These are phyloP conservation scores for Meghimatium bilineatum DNA, from an alignment of 2,888 invertebrate genomes.

Conservation along the genomic window DNA sequence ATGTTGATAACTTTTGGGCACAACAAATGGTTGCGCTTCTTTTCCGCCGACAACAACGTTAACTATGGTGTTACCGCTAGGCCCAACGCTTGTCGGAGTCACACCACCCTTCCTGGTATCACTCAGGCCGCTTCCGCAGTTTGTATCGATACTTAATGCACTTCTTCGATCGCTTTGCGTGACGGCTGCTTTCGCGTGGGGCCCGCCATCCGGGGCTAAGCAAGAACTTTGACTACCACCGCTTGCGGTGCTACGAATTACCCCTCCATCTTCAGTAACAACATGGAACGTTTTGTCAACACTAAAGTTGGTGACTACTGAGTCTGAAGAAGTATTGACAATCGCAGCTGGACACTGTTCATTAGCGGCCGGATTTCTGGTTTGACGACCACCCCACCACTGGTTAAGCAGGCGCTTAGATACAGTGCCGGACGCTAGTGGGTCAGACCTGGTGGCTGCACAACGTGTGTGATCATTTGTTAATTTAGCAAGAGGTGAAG, in stretches of 20 bases:
- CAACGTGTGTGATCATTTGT: conserved; percentile 28
- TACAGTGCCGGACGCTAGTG: background rate
- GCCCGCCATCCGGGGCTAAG: background rate
- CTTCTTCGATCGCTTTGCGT: conserved; percentile 28
- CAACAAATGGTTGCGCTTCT: conserved; percentile 38
- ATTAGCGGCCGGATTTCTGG: background rate
- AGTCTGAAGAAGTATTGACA: background rate
- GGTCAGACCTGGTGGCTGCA: conserved; percentile 42
- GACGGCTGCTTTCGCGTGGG: background rate
- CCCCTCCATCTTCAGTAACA: conserved; percentile 5
- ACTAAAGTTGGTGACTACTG: background rate
- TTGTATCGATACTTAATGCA: conserved; percentile 27
- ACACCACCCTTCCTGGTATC: background rate
- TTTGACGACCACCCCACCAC: conserved; percentile 23
- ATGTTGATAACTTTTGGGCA: conserved; percentile 42
- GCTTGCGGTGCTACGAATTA: background rate
- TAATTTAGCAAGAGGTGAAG: conserved; percentile 8
- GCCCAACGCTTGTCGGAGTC: background rate
- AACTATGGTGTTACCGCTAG: background rate
- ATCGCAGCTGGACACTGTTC: background rate
- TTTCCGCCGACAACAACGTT: background rate
- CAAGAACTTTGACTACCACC: no score
- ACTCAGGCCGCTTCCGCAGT: background rate
- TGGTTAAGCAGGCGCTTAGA: background rate
- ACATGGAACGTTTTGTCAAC: background rate